phyloP scores from a whole-genome alignment of 2,113 vertebrate species.

The Hystrix brachyura region DNA sequence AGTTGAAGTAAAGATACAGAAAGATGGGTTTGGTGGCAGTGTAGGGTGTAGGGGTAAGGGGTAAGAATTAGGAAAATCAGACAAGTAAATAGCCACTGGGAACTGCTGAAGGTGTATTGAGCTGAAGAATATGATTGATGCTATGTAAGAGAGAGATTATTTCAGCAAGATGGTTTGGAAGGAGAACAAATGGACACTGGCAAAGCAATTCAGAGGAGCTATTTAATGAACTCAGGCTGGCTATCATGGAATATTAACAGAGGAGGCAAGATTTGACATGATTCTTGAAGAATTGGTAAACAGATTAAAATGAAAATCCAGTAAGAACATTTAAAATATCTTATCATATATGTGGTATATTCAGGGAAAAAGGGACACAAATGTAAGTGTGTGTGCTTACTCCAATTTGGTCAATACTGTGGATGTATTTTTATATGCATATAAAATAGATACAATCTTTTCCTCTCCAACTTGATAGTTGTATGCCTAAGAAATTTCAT shows the following conservation, averaged over 20 bases:
- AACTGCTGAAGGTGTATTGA: not conserved
- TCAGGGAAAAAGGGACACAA: not conserved
- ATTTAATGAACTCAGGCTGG: not conserved
- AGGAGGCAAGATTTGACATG: not conserved
- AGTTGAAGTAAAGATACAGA: not conserved
- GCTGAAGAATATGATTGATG: not conserved
- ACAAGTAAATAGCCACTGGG: not conserved
- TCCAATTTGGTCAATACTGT: slow-evolving; percentile 12
- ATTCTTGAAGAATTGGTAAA: slow-evolving; percentile 9
- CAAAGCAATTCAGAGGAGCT: not conserved
- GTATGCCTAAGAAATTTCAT: not conserved
- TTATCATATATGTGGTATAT: not conserved
- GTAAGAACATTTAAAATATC: slow-evolving; percentile 21
- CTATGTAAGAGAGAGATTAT: not conserved
- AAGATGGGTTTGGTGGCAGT: not conserved
- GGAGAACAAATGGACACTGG: not conserved
- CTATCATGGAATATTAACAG: not conserved
- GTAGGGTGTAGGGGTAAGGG: fast-evolving
- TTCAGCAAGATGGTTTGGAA: slow-evolving; percentile 16
- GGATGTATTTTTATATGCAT: not conserved
- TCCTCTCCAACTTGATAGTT: not conserved
- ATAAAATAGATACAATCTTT: not conserved
- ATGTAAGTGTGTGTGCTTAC: not conserved
- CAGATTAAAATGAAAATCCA: not conserved
- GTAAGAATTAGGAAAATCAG: not conserved